Conservation (phyloP, 2,888 invertebrate genomes). For the Pristionchus exspectatus region DNA sequence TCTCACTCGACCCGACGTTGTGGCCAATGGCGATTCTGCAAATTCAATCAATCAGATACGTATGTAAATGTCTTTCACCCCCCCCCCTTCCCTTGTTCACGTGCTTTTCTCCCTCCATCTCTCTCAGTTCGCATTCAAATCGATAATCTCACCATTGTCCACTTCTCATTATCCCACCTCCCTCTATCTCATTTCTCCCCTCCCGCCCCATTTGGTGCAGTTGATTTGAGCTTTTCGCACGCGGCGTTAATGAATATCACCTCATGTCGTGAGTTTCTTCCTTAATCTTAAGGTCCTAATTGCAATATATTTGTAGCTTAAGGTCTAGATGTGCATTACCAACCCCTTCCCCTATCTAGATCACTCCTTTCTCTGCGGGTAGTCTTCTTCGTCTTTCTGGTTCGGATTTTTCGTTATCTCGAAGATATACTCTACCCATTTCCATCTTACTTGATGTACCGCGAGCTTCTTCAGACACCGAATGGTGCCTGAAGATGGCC, state of each 20-base stretch:
- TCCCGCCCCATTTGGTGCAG: not conserved
- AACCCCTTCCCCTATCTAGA: no score
- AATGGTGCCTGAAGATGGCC: no score
- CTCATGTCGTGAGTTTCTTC: not conserved
- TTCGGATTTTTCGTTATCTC: no score
- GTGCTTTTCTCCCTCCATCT: not conserved
- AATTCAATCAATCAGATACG: not conserved
- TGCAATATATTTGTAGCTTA: no score
- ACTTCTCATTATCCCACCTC: not conserved
- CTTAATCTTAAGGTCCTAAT: no score
- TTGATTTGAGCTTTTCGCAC: not conserved
- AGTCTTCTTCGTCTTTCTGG: no score
- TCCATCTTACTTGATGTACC: no score
- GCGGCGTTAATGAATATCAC: not conserved
- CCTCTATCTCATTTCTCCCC: not conserved
- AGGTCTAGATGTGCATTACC: no score
- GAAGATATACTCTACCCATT: no score
- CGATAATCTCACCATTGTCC: not conserved
- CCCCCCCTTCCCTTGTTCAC: not conserved
- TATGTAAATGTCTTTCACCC: not conserved
- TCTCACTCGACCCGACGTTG: conserved; percentile 88
- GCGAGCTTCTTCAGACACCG: no score
- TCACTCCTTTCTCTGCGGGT: no score
- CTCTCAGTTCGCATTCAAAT: not conserved
- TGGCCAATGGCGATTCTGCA: conserved; percentile 87